A percentile compares a stretch with the other conserved stretches of the same genome.
Evolutionary conservation across 2,888 invertebrate species (phyloP).

Genomic region (Cosmia trapezina): DNA sequence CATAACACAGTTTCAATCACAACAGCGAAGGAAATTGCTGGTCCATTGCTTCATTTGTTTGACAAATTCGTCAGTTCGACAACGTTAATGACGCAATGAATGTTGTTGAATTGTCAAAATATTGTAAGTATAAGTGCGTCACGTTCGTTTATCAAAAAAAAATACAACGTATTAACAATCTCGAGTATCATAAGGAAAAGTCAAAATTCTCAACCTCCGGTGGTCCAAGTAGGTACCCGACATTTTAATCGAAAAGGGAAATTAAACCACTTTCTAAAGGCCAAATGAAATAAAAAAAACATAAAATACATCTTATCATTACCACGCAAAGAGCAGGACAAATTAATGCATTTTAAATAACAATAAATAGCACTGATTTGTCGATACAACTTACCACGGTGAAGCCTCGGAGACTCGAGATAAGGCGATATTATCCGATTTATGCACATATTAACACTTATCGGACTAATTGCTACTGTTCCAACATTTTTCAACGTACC

Average conservation of each 20-base stretch:
- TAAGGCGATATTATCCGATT: conserved; percentile 75
- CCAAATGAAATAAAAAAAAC: conserved; percentile 15
- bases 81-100: too few relatives aligned
- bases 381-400: conserved; percentile 49
- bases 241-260: conserved; percentile 54
- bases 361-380: conserved; percentile 61
- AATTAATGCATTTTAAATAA: conserved; percentile 57
- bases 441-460: conserved; percentile 83
- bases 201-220: conserved; percentile 29
- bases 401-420: conserved; percentile 55
- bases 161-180: neutral
- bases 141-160: too few relatives aligned
- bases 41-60: too few relatives aligned
- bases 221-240: conserved; percentile 52
- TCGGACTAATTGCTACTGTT: conserved; percentile 85
- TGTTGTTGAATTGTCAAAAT: too few relatives aligned
- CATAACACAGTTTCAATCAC: too few relatives aligned
- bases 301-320: conserved; percentile 54
- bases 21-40: too few relatives aligned
- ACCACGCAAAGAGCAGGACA: conserved; percentile 51
- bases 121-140: too few relatives aligned
- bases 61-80: too few relatives aligned
- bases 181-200: conserved; percentile 28
- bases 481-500: conserved; percentile 80
- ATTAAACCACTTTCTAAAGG: conserved; percentile 53